A percentile compares a stretch with the other conserved stretches of the same genome.
Conservation (phyloP, 2,113 vertebrate species). For the Dasypus novemcinctus region DNA sequence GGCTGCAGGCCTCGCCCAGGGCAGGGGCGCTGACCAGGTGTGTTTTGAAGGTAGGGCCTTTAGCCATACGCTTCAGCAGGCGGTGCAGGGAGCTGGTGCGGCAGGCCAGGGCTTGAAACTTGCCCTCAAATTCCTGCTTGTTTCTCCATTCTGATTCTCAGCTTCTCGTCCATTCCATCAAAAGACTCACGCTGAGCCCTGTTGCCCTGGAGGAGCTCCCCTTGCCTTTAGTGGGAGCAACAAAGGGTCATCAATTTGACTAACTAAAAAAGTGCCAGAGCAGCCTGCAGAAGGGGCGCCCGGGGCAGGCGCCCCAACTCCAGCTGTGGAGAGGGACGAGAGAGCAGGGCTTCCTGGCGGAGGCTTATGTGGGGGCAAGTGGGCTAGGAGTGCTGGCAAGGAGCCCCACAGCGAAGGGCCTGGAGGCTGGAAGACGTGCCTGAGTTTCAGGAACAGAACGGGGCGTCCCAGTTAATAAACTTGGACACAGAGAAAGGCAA, state of each 20-base stretch:
- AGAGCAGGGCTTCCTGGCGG: background rate
- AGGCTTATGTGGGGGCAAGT: background rate
- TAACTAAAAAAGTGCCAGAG: background rate
- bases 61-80: background rate
- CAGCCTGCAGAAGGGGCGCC: background rate
- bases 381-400: background rate
- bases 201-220: background rate
- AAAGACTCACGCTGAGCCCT: background rate
- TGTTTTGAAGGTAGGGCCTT: background rate
- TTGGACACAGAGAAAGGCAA: background rate
- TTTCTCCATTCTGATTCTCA: background rate
- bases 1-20: background rate
- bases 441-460: background rate
- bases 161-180: background rate
- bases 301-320: background rate
- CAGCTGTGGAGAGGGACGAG: background rate
- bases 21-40: background rate
- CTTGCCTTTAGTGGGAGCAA: background rate
- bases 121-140: background rate
- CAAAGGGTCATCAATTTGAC: background rate
- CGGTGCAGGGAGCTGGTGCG: rapidly evolving
- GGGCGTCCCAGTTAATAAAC: background rate
- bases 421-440: background rate
- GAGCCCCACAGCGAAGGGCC: no score
- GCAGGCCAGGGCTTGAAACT: background rate